These are phyloP conservation scores for Porites rus DNA, from an alignment of 92 coral and sea anemone genomes.

Conservation along the genomic window DNA sequence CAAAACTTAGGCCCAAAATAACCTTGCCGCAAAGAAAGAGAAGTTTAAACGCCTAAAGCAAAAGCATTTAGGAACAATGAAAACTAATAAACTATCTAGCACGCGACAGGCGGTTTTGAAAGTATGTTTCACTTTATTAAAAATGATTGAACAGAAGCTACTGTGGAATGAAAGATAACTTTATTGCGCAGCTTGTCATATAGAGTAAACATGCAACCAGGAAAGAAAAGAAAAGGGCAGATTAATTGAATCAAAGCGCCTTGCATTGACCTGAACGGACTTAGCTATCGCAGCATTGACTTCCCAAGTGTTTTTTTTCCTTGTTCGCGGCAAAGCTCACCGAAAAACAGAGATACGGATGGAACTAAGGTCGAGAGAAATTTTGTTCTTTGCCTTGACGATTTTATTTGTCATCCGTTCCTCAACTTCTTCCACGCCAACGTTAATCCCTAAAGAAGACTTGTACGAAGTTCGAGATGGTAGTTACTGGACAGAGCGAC, in stretches of 20 bases:
- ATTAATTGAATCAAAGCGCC: too few species aligned
- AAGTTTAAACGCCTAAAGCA: background rate
- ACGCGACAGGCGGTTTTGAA: background rate
- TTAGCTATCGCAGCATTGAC: too few species aligned
- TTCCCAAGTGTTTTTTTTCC: background rate
- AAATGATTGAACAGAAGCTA: background rate
- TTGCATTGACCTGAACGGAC: too few species aligned
- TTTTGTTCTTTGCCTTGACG: background rate
- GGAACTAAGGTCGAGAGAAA: background rate
- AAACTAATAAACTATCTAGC: background rate
- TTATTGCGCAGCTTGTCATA: background rate
- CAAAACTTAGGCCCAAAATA: background rate
- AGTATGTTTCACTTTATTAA: background rate
- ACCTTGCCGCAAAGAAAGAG: background rate
- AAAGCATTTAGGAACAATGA: background rate
- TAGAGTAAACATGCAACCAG: background rate
- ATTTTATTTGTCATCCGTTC: background rate
- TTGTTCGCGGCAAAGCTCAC: background rate
- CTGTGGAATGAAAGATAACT: background rate
- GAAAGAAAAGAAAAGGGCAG: too few species aligned
- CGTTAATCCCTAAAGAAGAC: conserved; percentile 16
- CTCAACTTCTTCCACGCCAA: conserved; percentile 14
- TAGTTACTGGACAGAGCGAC: background rate
- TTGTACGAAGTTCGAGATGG: conserved; percentile 71
- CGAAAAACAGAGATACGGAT: background rate